Evolutionary conservation across 2,888 invertebrate genomes (phyloP).

Genomic region (Hydriomena furcata): DNA sequence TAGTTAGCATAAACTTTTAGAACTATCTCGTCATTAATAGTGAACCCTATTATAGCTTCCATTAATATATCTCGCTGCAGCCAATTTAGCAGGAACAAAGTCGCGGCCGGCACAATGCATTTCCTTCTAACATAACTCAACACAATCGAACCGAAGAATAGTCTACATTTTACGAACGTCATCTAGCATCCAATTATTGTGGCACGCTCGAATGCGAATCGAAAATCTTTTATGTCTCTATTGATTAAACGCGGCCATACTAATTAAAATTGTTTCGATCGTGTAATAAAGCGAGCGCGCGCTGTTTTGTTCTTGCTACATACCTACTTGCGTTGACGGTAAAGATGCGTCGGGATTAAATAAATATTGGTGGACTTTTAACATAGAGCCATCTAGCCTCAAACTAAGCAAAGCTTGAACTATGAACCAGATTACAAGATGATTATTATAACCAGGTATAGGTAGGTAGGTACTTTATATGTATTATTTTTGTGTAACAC

Average conservation of each 20-base stretch:
- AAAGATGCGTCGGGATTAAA: too few species aligned
- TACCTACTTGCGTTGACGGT: constrained; percentile 70
- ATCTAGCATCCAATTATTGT: constrained; percentile 69
- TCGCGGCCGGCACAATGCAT: constrained; percentile 30
- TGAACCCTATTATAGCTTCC: constrained; percentile 17
- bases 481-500: too few species aligned
- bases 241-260: constrained; percentile 61
- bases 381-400: too few species aligned
- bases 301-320: constrained; percentile 62
- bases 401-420: too few species aligned
- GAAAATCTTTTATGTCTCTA: constrained; percentile 68
- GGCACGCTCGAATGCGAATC: constrained; percentile 58
- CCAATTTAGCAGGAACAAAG: constrained; percentile 28
- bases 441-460: too few species aligned
- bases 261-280: constrained; percentile 72
- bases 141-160: constrained; percentile 50
- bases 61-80: constrained; percentile 9
- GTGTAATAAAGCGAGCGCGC: constrained; percentile 65
- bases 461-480: too few species aligned
- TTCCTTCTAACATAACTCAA: constrained; percentile 27
- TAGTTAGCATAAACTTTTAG: too few species aligned
- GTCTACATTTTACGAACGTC: constrained; percentile 55
- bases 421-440: too few species aligned
- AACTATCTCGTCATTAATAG: not conserved
- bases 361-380: too few species aligned